Conservation (phyloP, 2,113 vertebrate genomes). For the Cyanistes caeruleus region DNA sequence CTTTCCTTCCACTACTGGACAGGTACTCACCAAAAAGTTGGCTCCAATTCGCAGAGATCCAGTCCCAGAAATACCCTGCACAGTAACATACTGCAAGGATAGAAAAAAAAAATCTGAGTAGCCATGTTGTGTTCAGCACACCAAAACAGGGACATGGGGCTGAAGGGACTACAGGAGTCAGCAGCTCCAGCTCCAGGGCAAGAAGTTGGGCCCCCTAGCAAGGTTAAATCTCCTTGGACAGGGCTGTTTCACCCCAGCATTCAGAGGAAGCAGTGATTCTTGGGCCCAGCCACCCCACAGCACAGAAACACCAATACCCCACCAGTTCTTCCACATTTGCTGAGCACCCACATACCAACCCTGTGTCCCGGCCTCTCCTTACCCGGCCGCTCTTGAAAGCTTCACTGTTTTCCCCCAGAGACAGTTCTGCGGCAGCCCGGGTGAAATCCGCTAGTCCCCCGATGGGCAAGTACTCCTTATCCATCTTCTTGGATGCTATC, state of each 20-base stretch:
- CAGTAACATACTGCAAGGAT: slow-evolving; percentile 84
- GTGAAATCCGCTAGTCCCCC: slow-evolving; percentile 85
- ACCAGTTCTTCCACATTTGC: not conserved
- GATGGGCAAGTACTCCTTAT: slow-evolving; percentile 93
- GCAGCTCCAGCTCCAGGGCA: not conserved
- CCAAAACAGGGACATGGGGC: not conserved
- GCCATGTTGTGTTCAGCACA: accelerated
- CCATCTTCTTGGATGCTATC: slow-evolving; percentile 87
- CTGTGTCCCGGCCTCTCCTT: slow-evolving; percentile 48
- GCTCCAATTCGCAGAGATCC: slow-evolving; percentile 92
- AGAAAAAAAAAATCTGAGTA: not conserved
- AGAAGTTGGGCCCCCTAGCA: not conserved
- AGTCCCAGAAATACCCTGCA: slow-evolving; percentile 97
- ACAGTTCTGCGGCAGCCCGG: slow-evolving; percentile 86
- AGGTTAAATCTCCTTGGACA: not conserved
- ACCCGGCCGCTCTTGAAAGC: slow-evolving; percentile 90
- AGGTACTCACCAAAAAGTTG: slow-evolving; percentile 87
- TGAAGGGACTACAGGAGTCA: not conserved
- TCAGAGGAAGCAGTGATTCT: not conserved
- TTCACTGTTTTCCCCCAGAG: slow-evolving; percentile 85
- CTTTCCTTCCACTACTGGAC: not conserved
- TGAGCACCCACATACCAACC: accelerated
- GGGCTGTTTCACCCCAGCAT: not conserved
- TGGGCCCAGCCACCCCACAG: not conserved
- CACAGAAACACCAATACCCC: not conserved